Base-by-base conservation (phyloP, 2,113 vertebrate genomes). In the Colius striatus region DNA sequence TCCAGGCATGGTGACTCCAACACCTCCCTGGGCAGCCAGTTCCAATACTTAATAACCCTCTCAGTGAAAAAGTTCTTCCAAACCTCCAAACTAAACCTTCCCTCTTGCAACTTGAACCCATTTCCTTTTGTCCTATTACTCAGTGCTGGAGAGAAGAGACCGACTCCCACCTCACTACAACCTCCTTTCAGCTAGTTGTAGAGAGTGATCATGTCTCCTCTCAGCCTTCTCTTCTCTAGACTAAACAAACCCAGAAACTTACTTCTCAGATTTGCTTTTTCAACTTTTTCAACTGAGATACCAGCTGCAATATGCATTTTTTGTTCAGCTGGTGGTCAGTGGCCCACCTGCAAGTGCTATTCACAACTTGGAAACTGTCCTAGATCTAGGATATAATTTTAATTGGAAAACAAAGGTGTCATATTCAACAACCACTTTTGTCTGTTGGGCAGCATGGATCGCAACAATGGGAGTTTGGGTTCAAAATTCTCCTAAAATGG, bases 251-350 rank as follows among this genome's bases (percentile, higher is more conserved):
- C 38, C 38, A 41, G 38, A 48, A 72, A 32, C 7, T 14, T 23
- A 45, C 9, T 54, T 94, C 13, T 10, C 14, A 34, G 17, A 13
- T 55, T 6, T 2, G 45, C 2, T 19, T 65, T n/a, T n/a, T n/a
- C n/a, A n/a, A 14, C 8, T 57, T 91, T 86, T 91, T 67, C 45
- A 65, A 17, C 54, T 15, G 21, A 83, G 5, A 3, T 50, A 45
- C 10, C 22, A 32, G 21, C 6, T 62, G 25, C 15, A 86, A 13
- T 18, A 10, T 66, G 26, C 11, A 9, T 75, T 82, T 92, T 78
- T 32, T 57, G 36, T 12, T 9, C 29, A 63, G 63, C 6, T 0
- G 1, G 30, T 1, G 0, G 10, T 29, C 2, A 1, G 34, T 23
- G 11, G 12, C 30, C 41, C 15, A 61, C 15, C 13, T 50, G 26